Percentiles rank a stretch among this genome's conserved stretches.
Evolutionary conservation across 2,113 vertebrate species (phyloP).

Genomic region (Xiphophorus maculatus): DNA sequence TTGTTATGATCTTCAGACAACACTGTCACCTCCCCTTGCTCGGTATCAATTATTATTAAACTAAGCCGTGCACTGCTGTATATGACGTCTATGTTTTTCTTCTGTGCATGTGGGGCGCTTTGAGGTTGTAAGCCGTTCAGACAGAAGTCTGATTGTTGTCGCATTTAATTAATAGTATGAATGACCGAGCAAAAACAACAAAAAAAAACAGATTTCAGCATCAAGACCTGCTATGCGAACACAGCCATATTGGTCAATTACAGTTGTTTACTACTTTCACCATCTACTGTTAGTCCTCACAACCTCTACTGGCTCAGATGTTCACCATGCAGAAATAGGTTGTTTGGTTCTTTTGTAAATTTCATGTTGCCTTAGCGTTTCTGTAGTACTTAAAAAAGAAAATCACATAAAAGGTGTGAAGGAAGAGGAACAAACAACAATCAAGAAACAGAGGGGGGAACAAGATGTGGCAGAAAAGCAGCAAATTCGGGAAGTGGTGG

Average conservation of each 20-base stretch:
- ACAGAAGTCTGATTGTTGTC: too few relatives aligned
- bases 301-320: background rate
- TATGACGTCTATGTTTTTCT: too few relatives aligned
- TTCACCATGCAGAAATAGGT: background rate
- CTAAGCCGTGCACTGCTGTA: too few relatives aligned
- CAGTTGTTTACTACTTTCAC: background rate
- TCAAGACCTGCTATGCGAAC: background rate
- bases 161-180: too few relatives aligned
- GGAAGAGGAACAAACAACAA: background rate
- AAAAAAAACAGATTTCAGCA: too few relatives aligned
- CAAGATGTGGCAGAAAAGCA: constrained; percentile 30
- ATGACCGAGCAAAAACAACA: too few relatives aligned
- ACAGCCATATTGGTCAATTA: background rate
- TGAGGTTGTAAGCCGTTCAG: too few relatives aligned
- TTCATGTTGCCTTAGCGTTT: background rate
- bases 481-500: constrained; percentile 39
- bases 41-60: too few relatives aligned
- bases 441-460: background rate
- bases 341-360: background rate
- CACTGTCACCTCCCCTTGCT: too few relatives aligned
- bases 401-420: background rate
- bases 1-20: too few relatives aligned
- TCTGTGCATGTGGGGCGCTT: too few relatives aligned
- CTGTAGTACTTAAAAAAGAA: background rate
- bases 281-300: background rate